Conservation (phyloP, 2,797 vertebrate species). For the Dallia pectoralis region DNA sequence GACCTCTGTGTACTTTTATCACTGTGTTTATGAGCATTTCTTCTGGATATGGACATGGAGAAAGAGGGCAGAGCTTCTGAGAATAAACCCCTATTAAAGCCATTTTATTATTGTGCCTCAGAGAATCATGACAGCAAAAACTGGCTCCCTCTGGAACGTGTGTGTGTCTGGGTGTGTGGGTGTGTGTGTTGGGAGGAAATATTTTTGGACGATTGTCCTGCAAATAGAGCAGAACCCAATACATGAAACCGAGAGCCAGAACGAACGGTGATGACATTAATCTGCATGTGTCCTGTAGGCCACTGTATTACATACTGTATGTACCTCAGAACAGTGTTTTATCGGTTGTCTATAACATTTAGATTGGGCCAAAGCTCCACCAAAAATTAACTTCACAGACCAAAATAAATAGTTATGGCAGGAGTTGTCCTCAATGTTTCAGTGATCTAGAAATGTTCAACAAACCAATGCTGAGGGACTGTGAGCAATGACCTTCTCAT, state of each 20-base stretch:
- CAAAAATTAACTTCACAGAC: neutral
- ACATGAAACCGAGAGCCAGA: conserved; percentile 18
- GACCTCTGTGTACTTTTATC: neutral
- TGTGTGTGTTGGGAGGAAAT: conserved; percentile 25
- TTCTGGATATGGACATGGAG: neutral
- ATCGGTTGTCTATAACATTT: neutral
- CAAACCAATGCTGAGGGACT: neutral
- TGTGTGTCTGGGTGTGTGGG: conserved; percentile 9
- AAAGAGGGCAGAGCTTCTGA: neutral
- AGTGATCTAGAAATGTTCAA: neutral
- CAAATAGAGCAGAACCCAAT: conserved; percentile 7
- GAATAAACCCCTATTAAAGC: conserved; percentile 37
- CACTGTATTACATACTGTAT: neutral
- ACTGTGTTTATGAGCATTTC: neutral
- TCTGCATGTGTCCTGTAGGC: neutral
- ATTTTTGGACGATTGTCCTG: conserved; percentile 34
- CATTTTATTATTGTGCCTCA: conserved; percentile 47
- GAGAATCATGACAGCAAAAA: conserved; percentile 47
- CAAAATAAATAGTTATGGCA: neutral
- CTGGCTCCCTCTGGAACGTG: conserved; percentile 28
- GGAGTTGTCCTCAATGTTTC: neutral
- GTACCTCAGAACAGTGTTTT: neutral
- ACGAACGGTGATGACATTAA: conserved; percentile 23
- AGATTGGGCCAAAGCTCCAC: neutral
- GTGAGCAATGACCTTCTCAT: neutral